Evolutionary conservation across 2,797 vertebrate genomes (phyloP), one percentile per base, ranked within the genome.

Genomic region (Falco cherrug): DNA sequence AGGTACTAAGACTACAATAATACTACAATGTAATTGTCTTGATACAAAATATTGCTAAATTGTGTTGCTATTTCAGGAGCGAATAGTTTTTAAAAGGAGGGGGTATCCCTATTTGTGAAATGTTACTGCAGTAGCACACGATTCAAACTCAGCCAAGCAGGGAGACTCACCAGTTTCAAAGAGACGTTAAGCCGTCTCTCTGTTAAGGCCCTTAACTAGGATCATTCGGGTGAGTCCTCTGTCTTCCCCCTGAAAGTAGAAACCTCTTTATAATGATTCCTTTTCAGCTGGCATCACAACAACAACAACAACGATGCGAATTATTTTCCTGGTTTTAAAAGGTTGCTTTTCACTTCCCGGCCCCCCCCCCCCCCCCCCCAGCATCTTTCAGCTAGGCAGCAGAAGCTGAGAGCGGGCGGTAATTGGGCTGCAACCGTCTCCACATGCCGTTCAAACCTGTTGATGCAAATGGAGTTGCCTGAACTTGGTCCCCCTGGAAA

Each of bases 1-100:
- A 98, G 98, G 96, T 96, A 97, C 97, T 98, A 97, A 98, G 98
- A 97, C 97, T 98, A 97, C 95, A 98, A 97, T 98, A 98, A 98
- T 98, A 97, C 97, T 97, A 96, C 97, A 97, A 96, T 96, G 97
- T 97, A 98, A 98, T 98, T 98, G 98, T 98, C 98, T 97, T 64
- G 93, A 97, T 98, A 97, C 97, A 95, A 98, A 98, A 98, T 98
- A 98, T 98, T 97, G 97, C 95, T 97, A 98, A 98, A 98, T 97
- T 90, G 95, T 83, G 92, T 87, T 98, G 96, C 97, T 98, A 98
- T 98, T 98, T 97, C 16, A 6, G 96, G 98, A 98, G 95, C 21
- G 33, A 96, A 39, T 57, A 74, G 94, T 97, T 98, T 97, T 96
- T 92, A 84, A 97, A 94, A 97, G 96, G 94, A 94, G 89, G 95